A percentile compares a stretch with the other conserved stretches of the same genome.
phyloP scores from a whole-genome alignment of 2,797 vertebrate genomes.

The Cryptoprocta ferox region DNA sequence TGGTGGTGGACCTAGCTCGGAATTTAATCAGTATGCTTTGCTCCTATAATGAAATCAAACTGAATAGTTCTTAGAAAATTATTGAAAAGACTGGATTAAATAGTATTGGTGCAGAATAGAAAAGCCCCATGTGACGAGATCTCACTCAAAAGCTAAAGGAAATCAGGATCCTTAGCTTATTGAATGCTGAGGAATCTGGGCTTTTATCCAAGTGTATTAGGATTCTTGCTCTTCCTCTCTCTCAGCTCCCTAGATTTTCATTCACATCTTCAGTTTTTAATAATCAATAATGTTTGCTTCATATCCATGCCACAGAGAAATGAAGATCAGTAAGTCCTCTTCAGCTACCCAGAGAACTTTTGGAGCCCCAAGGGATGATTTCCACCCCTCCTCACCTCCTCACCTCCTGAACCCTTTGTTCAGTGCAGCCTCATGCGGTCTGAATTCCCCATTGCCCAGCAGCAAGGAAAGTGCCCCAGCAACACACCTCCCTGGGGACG shows the following conservation, averaged over 20 bases:
- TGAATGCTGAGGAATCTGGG: not conserved
- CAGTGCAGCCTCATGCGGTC: not conserved
- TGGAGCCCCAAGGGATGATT: not conserved
- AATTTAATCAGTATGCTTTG: conserved; percentile 23
- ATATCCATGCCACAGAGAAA: not conserved
- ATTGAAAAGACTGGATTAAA: conserved; percentile 24
- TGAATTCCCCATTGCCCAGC: not conserved
- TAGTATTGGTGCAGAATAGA: not conserved
- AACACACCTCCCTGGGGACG: not conserved
- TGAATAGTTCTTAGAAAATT: conserved; percentile 33
- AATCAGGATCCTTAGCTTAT: not conserved
- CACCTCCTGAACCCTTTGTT: not conserved
- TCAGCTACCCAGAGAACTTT: not conserved
- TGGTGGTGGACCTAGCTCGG: not conserved
- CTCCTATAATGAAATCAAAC: conserved; percentile 30
- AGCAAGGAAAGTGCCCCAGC: not conserved
- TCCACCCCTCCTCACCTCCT: rapidly evolving
- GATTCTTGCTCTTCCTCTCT: not conserved
- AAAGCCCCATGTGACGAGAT: not conserved
- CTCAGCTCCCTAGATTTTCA: not conserved
- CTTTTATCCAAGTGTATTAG: not conserved
- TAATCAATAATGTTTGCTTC: not conserved
- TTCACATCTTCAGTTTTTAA: not conserved
- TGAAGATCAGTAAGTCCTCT: not conserved
- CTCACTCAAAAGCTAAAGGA: not conserved